Evolutionary conservation across 2,888 invertebrate genomes (phyloP).

Genomic region (Drosophila limbata): DNA sequence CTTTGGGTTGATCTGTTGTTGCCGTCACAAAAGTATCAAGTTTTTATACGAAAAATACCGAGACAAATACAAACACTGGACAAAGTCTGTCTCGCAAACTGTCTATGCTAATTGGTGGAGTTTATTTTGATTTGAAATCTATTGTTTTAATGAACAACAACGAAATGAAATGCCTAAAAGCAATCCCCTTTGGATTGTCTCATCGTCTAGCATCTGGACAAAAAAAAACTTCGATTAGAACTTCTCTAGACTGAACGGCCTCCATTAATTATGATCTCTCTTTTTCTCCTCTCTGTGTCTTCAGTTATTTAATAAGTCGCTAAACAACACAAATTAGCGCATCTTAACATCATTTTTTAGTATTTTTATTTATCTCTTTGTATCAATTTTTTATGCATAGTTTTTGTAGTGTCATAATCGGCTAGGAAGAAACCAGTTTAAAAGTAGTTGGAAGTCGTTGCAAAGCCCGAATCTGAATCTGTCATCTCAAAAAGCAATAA

Average conservation of each 20-base stretch:
- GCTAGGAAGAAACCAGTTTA: slow-evolving; percentile 43
- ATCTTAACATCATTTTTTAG: slow-evolving; percentile 26
- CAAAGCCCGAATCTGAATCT: slow-evolving; percentile 22
- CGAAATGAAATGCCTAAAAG: slow-evolving; percentile 5
- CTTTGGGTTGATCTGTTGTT: slow-evolving; percentile 59
- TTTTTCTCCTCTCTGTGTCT: slow-evolving; percentile 6
- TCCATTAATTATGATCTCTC: slow-evolving; percentile 46
- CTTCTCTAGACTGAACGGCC: slow-evolving; percentile 43
- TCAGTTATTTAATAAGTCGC: slow-evolving; percentile 32
- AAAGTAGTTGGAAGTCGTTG: slow-evolving; percentile 8
- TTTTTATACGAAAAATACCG: slow-evolving; percentile 65
- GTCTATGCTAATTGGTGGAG: slow-evolving; percentile 69
- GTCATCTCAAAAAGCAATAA: slow-evolving; percentile 45
- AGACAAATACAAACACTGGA: slow-evolving; percentile 16
- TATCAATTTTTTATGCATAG: slow-evolving; percentile 6
- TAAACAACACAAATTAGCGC: slow-evolving; percentile 53
- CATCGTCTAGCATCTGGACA: slow-evolving; percentile 10
- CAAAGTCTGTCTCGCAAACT: slow-evolving; percentile 29
- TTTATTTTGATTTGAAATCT: slow-evolving; percentile 50
- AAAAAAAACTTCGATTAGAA: slow-evolving; percentile 37
- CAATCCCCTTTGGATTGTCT: slow-evolving; percentile 33
- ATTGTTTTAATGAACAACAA: slow-evolving; percentile 37
- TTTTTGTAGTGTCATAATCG: slow-evolving; percentile 34
- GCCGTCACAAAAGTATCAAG: slow-evolving; percentile 39
- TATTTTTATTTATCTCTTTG: slow-evolving; percentile 16